Conservation (phyloP, 2,888 invertebrate genomes). For the Deilephila porcellus region DNA sequence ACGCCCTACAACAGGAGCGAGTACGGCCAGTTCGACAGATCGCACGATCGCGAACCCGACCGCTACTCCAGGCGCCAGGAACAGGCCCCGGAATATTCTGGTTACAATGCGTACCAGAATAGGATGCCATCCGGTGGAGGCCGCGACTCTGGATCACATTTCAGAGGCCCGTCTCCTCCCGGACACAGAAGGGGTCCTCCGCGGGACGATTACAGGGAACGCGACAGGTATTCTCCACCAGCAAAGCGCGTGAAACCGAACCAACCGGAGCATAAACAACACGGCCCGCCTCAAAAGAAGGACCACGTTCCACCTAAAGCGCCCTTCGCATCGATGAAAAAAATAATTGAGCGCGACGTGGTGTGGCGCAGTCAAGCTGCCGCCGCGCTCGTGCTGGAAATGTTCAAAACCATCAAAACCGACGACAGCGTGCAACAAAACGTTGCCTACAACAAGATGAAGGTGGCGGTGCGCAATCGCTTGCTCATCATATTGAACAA, state of each 20-base stretch:
- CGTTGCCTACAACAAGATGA: constrained; percentile 2
- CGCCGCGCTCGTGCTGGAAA: constrained; percentile 32
- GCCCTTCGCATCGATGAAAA: not conserved
- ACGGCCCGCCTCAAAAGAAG: not conserved
- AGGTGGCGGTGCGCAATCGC: constrained; percentile 3
- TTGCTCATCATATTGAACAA: constrained; percentile 11
- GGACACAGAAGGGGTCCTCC: not conserved
- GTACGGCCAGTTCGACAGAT: constrained; percentile 17
- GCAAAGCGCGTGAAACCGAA: constrained; percentile 7
- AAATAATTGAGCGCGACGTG: not conserved
- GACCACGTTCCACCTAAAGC: not conserved
- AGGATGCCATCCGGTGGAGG: not conserved
- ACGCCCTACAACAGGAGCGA: constrained; percentile 1
- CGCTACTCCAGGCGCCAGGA: constrained; percentile 17
- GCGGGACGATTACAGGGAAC: not conserved
- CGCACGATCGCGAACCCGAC: constrained; percentile 1
- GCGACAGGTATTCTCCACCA: not conserved
- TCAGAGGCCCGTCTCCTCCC: not conserved
- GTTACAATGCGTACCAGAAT: constrained; percentile 7
- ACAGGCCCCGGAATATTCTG: not conserved
- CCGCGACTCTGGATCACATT: not conserved
- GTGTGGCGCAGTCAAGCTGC: constrained; percentile 36
- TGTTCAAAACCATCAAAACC: constrained; percentile 15
- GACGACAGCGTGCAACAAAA: constrained; percentile 5
- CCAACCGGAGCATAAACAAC: not conserved